Percentiles rank a stretch among this genome's conserved stretches.
Conservation (phyloP, 2,113 vertebrate genomes). For the Amphilophus citrinellus region DNA sequence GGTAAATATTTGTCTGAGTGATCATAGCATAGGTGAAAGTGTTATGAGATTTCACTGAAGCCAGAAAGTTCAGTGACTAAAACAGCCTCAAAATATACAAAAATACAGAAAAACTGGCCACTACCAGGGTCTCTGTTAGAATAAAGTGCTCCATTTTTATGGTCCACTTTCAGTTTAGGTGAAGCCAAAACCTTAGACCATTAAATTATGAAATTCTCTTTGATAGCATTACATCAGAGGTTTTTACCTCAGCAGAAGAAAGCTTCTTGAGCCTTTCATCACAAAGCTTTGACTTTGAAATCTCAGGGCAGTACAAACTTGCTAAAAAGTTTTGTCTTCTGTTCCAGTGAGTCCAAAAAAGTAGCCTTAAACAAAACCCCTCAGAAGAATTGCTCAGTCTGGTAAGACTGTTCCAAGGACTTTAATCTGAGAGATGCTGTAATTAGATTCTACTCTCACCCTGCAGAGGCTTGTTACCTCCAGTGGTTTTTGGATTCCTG, state of each 20-base stretch:
- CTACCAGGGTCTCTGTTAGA: not conserved
- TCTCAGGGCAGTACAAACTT: not conserved
- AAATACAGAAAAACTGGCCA: not conserved
- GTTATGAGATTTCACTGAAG: no score
- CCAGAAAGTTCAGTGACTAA: no score
- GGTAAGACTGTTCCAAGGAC: not conserved
- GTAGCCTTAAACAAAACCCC: not conserved
- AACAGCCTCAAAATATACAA: not conserved
- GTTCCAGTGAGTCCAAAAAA: not conserved
- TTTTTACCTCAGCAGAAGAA: not conserved
- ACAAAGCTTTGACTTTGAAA: not conserved
- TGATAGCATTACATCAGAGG: not conserved
- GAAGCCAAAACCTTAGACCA: not conserved
- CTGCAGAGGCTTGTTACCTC: not conserved
- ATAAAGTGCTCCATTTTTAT: accelerated
- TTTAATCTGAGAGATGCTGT: not conserved
- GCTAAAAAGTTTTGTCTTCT: not conserved
- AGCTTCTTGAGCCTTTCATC: not conserved
- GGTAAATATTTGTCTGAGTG: not conserved
- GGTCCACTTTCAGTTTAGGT: not conserved
- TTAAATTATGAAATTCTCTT: not conserved
- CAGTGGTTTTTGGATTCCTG: not conserved
- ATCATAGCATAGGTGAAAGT: not conserved
- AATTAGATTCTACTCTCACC: accelerated
- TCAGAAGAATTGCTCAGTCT: no score